These are phyloP conservation scores for Brachyopa scutellaris DNA, from an alignment of 2,888 invertebrate genomes.

Conservation along the genomic window DNA sequence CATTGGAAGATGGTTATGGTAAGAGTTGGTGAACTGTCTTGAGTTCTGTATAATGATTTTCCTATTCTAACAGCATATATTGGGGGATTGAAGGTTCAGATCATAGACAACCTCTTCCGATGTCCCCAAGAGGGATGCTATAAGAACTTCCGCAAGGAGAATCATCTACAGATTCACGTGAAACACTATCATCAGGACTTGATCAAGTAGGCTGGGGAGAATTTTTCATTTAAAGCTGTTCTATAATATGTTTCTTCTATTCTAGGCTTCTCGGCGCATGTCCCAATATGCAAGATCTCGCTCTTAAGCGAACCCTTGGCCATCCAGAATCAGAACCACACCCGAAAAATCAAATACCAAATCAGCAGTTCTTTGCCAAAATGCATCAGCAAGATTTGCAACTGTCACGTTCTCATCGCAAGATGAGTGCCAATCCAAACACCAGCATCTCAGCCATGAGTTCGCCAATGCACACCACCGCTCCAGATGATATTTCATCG, in stretches of 20 bases:
- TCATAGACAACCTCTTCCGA: slow-evolving; percentile 86
- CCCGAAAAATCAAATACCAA: slow-evolving; percentile 81
- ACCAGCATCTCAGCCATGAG: slow-evolving; percentile 45
- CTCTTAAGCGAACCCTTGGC: slow-evolving; percentile 89
- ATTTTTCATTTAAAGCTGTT: not conserved
- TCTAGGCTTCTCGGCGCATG: slow-evolving; percentile 86
- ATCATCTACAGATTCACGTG: slow-evolving; percentile 94
- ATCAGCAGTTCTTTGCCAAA: slow-evolving; percentile 81
- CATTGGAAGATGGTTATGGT: slow-evolving; percentile 79
- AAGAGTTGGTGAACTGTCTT: slow-evolving; percentile 12
- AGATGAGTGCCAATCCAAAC: slow-evolving; percentile 60
- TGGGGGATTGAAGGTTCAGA: slow-evolving; percentile 85
- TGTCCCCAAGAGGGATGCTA: slow-evolving; percentile 92
- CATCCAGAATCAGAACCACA: slow-evolving; percentile 82
- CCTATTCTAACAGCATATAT: slow-evolving; percentile 82
- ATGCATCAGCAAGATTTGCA: slow-evolving; percentile 81
- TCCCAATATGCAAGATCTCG: slow-evolving; percentile 93
- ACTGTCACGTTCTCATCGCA: slow-evolving; percentile 77
- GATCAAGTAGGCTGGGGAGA: slow-evolving; percentile 83
- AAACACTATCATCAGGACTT: slow-evolving; percentile 96
- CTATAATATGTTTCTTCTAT: not conserved
- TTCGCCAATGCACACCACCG: slow-evolving; percentile 56
- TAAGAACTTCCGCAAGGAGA: slow-evolving; percentile 95
- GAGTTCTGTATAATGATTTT: not conserved
- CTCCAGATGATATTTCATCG: slow-evolving; percentile 2